Percentiles rank a stretch among this genome's conserved stretches.
Evolutionary conservation across 2,888 invertebrate genomes (phyloP).

Genomic region (Agrilus biguttatus): DNA sequence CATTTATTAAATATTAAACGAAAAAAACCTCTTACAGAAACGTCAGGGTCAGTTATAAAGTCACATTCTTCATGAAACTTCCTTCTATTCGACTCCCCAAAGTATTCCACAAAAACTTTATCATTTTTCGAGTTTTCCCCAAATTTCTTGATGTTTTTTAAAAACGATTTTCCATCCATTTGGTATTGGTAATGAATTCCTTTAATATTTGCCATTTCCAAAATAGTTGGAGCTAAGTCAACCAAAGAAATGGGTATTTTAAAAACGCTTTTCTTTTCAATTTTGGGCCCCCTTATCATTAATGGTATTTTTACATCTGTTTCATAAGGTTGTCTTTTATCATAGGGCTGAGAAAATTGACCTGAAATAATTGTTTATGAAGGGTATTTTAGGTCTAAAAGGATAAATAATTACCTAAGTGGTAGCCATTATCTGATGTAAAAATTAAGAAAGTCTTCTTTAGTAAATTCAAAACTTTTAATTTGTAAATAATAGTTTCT

Average conservation of each 20-base stretch:
- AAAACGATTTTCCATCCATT: slow-evolving; percentile 51
- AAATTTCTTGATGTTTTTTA: slow-evolving; percentile 7
- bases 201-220: slow-evolving; percentile 50
- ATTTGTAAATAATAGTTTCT: slow-evolving; percentile 39
- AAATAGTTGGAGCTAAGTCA: slow-evolving; percentile 75
- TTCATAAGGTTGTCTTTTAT: slow-evolving; percentile 85
- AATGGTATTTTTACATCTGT: slow-evolving; percentile 77
- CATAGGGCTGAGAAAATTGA: slow-evolving; percentile 76
- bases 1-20: too few relatives aligned
- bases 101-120: slow-evolving; percentile 44
- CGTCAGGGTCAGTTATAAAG: too few relatives aligned
- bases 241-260: slow-evolving; percentile 52
- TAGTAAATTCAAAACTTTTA: slow-evolving; percentile 40
- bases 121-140: slow-evolving; percentile 16
- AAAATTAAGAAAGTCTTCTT: slow-evolving; percentile 69
- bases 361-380: slow-evolving; percentile 35
- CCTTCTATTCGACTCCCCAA: slow-evolving; percentile 53
- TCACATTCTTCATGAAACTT: slow-evolving; percentile 43
- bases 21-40: too few relatives aligned
- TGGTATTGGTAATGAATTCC: slow-evolving; percentile 22
- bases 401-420: slow-evolving; percentile 48
- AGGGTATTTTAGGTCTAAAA: neutral
- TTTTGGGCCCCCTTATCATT: slow-evolving; percentile 60
- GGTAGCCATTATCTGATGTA: slow-evolving; percentile 85
- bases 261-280: slow-evolving; percentile 34